Conservation (phyloP, 2,888 invertebrate species). For the Girardia tigrina region DNA sequence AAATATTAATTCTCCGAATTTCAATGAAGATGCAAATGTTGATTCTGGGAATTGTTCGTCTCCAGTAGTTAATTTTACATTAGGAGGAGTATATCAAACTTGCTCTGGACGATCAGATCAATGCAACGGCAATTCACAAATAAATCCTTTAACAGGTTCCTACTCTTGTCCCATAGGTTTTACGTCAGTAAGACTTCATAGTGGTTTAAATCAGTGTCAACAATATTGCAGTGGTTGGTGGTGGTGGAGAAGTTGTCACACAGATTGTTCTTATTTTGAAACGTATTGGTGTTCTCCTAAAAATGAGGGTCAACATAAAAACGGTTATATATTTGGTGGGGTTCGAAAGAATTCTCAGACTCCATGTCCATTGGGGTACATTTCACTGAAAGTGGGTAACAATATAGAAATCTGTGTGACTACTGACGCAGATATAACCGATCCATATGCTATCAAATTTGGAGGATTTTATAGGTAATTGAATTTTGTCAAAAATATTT, state of each 20-base stretch:
- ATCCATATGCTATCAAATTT: conserved; percentile 5
- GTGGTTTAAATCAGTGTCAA: not conserved
- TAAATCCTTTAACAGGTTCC: conserved; percentile 5
- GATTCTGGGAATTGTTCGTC: conserved; percentile 40
- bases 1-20: conserved; percentile 40
- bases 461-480: not conserved
- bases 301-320: no score
- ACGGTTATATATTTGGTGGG: no score
- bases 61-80: conserved; percentile 41
- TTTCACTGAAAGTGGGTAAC: not conserved
- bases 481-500: no score
- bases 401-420: not conserved
- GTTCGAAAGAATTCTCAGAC: no score
- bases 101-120: no score
- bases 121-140: no score
- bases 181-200: not conserved
- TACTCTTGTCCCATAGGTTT: not conserved
- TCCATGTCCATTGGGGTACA: not conserved
- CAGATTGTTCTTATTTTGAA: not conserved
- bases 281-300: conserved; percentile 15
- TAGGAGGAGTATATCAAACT: conserved; percentile 42
- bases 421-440: not conserved
- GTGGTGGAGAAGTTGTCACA: not conserved
- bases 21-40: conserved; percentile 41
- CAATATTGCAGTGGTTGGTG: not conserved